A percentile compares a stretch with the other conserved stretches of the same genome.
Conservation (phyloP, 2,113 vertebrate species). For the Chaenogobius annularis region DNA sequence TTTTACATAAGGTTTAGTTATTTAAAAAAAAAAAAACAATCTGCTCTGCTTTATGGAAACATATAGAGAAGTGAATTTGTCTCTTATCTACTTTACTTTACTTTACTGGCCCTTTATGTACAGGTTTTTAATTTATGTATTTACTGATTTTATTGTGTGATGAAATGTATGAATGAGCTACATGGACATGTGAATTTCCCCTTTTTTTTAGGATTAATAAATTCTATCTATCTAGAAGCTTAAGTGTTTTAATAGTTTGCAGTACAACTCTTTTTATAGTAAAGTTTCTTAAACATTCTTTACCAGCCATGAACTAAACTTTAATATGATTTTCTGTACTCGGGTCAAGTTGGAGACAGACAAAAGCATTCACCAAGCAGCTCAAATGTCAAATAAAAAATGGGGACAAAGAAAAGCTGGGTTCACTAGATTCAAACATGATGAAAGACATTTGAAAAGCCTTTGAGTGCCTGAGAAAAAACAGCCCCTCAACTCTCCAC, state of each 20-base stretch:
- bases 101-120: no score
- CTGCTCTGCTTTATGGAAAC: no score
- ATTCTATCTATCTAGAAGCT: no score
- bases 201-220: no score
- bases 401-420: conserved; percentile 25
- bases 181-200: no score
- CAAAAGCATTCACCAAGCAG: conserved; percentile 17
- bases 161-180: no score
- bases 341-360: conserved; percentile 26
- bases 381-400: conserved; percentile 11
- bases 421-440: conserved; percentile 25
- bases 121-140: no score
- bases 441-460: conserved; percentile 28
- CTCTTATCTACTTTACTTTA: no score
- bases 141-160: no score
- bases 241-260: no score
- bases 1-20: no score
- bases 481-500: background rate
- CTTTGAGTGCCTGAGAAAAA: conserved; percentile 13
- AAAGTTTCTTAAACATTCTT: background rate
- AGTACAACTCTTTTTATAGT: background rate
- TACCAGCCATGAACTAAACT: background rate
- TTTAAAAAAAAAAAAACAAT: no score
- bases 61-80: background rate
- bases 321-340: background rate